These are phyloP conservation scores for Rattus norvegicus DNA, from an alignment of 2,113 vertebrate species.

Conservation along the genomic window GRCr8 NC_086020.1:170718501-170719000, in stretches of 20 bases:
- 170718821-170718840: not conserved
- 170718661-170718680: not conserved
- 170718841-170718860: slow-evolving; percentile 47
- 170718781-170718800: slow-evolving; percentile 31
- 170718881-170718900: not conserved
- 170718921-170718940: not conserved
- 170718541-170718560: not conserved
- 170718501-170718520: not conserved
- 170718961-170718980: not conserved
- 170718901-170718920: not conserved
- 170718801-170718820: not conserved
- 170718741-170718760: not conserved
- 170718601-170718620: slow-evolving; percentile 14
- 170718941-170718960: not conserved
- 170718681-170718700: not conserved
- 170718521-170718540: not conserved
- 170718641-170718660: not conserved
- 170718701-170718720: not conserved
- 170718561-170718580: not conserved
- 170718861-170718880: not conserved
- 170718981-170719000: not conserved
- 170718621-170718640: not conserved
- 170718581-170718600: not conserved
- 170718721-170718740: not conserved
- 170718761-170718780: not conserved